Base-by-base conservation (phyloP, 2,888 invertebrate species). In the Chrysodeixis includens region DNA sequence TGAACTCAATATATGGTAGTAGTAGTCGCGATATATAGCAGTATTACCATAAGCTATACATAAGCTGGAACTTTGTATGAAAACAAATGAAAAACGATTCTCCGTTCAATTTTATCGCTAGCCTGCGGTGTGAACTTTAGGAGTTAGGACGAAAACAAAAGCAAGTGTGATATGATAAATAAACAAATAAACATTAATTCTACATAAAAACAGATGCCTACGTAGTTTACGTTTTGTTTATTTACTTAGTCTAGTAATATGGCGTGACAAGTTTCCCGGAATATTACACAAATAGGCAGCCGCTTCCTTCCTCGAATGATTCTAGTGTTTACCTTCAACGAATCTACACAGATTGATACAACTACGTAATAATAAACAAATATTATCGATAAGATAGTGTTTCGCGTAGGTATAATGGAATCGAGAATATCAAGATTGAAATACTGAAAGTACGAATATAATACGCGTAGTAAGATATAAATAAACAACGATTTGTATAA, bases 241-340 rank as follows among this genome's bases (percentile, higher is more conserved):
- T 76, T 63, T 76, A 62, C 44, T 61, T 52, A 40, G 32, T 9
- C 30, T 22, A 58, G 52, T 18, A 60, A 49, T 40, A 60, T 82
- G 75, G 80, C 81, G 76, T 72, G 79, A 76, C 78, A 72, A 1
- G 62, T 46, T 83, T 83, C 81, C 55, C 4, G 72, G 82, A 82
- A 84, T 20, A 2, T 56, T 51, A 57, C 57, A 64, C 49, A 68
- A 59, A 74, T 49, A 66, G 5, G 20, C 30, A 40, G 30, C 18
- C 14, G 14, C 35, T 62, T 26, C 44, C 57, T 82, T 78, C 79
- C 67, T 52, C 56, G 64, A 76, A 74, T 14, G 70, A 60, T 58
- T 64, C 54, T 62, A 74, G 51, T 74, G 57, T 74, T 66, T 69
- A 22, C 51, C 40, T 74, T 62, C 54, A 68, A 57, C 10, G 26